These are phyloP conservation scores for Ramazzottius varieornatus DNA, from an alignment of 2,888 invertebrate genomes.

Conservation along the genomic window DNA sequence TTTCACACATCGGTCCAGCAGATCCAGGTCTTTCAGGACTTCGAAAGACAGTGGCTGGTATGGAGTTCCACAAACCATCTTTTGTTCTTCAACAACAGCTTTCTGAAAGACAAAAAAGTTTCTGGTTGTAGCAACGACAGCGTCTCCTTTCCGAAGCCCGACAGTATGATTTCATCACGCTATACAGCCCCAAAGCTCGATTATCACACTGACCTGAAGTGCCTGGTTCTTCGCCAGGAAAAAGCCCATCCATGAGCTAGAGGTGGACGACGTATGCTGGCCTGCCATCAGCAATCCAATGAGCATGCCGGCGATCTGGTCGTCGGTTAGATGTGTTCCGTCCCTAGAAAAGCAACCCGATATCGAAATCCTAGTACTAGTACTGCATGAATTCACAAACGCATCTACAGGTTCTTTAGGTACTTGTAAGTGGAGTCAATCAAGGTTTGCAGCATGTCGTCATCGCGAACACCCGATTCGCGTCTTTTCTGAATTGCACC, in stretches of 20 bases:
- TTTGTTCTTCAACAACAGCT: slow-evolving; percentile 14
- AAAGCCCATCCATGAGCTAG: slow-evolving; percentile 16
- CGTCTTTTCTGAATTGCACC: slow-evolving; percentile 13
- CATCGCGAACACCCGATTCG: slow-evolving; percentile 10
- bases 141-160: background rate
- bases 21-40: slow-evolving; percentile 13
- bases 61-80: slow-evolving; percentile 11
- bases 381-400: too few relatives aligned
- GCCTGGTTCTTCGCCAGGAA: slow-evolving; percentile 15
- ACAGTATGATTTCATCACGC: background rate
- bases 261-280: slow-evolving; percentile 20
- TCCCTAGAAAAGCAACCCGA: slow-evolving; percentile 10
- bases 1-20: slow-evolving; percentile 17
- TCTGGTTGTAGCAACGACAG: background rate
- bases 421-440: slow-evolving; percentile 18
- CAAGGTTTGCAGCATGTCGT: slow-evolving; percentile 17
- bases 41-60: slow-evolving; percentile 4
- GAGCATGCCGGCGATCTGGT: slow-evolving; percentile 18
- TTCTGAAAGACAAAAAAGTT: slow-evolving; percentile 9
- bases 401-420: too few relatives aligned
- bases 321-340: slow-evolving; percentile 16
- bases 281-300: slow-evolving; percentile 18
- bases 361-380: too few relatives aligned
- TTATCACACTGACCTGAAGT: slow-evolving; percentile 12
- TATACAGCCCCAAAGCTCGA: background rate